These are phyloP conservation scores for Ormia ochracea DNA, from an alignment of 2,888 invertebrate species.

Conservation along the genomic window DNA sequence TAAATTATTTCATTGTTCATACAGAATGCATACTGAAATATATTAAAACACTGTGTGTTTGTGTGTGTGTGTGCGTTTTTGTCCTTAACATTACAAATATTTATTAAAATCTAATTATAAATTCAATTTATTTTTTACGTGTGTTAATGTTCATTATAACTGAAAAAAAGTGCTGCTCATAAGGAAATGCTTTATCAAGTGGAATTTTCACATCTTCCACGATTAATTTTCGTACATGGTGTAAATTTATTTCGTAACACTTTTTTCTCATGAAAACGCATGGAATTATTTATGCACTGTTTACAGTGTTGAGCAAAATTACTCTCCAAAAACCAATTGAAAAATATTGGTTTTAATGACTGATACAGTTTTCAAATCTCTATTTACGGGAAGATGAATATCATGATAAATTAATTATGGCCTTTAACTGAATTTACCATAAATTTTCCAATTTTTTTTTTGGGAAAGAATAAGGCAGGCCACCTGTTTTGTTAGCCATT, in stretches of 20 bases:
- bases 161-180: neutral
- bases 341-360: too few relatives aligned
- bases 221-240: conserved; percentile 13
- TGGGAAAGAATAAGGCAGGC: neutral
- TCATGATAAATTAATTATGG: too few relatives aligned
- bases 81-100: conserved; percentile 46
- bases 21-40: neutral
- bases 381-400: too few relatives aligned
- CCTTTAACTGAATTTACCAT: too few relatives aligned
- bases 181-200: neutral
- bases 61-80: too few relatives aligned
- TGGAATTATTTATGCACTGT: neutral
- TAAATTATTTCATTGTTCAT: conserved; percentile 54
- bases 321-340: too few relatives aligned
- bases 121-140: conserved; percentile 44
- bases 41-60: neutral
- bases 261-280: neutral
- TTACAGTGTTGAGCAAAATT: neutral
- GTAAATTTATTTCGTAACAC: conserved; percentile 23
- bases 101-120: conserved; percentile 61
- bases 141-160: neutral
- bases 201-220: conserved; percentile 7
- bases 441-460: neutral
- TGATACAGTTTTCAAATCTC: too few relatives aligned
- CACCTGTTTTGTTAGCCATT: neutral